Evolutionary conservation across 2,888 invertebrate genomes (phyloP).

Genomic region (Nomada goodeniana): DNA sequence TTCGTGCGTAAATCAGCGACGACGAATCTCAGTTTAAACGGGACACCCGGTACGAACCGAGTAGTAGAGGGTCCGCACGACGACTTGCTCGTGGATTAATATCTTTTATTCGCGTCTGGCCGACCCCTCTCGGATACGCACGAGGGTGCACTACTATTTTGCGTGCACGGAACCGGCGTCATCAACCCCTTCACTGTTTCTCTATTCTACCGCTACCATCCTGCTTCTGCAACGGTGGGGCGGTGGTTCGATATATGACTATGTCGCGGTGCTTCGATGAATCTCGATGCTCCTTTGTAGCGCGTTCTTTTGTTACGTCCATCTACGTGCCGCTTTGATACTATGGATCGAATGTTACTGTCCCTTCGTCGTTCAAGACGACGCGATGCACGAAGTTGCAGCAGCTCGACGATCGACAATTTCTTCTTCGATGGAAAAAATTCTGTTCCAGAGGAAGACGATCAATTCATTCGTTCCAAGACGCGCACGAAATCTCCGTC

Average conservation of each 20-base stretch:
- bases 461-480: too few relatives aligned
- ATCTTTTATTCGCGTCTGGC: conserved; percentile 69
- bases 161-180: conserved; percentile 35
- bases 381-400: too few relatives aligned
- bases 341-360: too few relatives aligned
- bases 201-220: conserved; percentile 12
- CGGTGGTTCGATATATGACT: conserved; percentile 64
- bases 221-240: conserved; percentile 53
- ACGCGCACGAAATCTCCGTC: too few relatives aligned
- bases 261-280: conserved; percentile 59
- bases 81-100: conserved; percentile 77
- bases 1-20: conserved; percentile 76
- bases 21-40: conserved; percentile 68
- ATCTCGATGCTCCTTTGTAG: conserved; percentile 27
- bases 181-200: background rate
- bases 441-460: too few relatives aligned
- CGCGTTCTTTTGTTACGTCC: background rate
- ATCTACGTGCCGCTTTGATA: too few relatives aligned
- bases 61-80: conserved; percentile 51
- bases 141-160: conserved; percentile 43
- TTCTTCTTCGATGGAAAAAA: too few relatives aligned
- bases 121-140: conserved; percentile 53
- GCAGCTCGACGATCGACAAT: too few relatives aligned
- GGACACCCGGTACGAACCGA: conserved; percentile 68
- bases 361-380: too few relatives aligned